Conservation (phyloP, 2,797 vertebrate species). For the Picus viridis region DNA sequence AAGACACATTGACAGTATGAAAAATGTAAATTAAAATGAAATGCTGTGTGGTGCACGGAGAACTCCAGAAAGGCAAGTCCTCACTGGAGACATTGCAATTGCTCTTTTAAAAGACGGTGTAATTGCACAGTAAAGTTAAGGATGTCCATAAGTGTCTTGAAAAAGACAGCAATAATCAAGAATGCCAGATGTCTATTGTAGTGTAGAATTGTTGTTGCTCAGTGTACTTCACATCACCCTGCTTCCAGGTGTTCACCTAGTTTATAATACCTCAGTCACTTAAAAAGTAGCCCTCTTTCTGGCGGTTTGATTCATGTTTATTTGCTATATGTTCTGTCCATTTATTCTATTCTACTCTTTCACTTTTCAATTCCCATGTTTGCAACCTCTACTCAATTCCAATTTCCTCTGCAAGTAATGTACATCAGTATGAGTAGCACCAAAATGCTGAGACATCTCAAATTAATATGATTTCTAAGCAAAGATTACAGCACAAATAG, state of each 20-base stretch:
- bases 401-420: neutral
- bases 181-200: neutral
- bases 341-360: neutral
- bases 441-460: neutral
- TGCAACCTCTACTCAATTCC: neutral
- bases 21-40: neutral
- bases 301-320: neutral
- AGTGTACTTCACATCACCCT: neutral
- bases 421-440: neutral
- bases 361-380: neutral
- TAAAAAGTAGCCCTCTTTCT: neutral
- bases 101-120: neutral
- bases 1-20: neutral
- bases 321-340: neutral
- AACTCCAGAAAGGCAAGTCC: neutral
- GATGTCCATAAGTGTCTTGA: fast-evolving
- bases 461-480: neutral
- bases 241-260: neutral
- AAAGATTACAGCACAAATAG: neutral
- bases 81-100: neutral
- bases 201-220: neutral
- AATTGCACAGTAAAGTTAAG: neutral
- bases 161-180: neutral
- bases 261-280: neutral
- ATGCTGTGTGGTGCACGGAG: neutral